Evolutionary conservation across 2,797 vertebrate genomes (phyloP).

Genomic region (Danio tinwini): DNA sequence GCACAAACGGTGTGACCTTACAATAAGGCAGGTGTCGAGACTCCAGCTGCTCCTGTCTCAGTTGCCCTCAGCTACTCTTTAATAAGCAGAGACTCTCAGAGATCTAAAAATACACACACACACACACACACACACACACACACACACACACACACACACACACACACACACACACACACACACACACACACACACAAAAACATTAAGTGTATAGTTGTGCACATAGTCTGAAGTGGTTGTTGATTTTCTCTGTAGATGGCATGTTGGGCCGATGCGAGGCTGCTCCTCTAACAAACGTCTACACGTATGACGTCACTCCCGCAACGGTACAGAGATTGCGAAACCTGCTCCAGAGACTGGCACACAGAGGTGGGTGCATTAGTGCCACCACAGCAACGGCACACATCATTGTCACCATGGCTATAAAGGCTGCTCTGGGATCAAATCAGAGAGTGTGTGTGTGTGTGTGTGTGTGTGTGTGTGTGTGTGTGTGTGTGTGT

Average conservation of each 20-base stretch:
- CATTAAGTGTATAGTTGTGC: background rate
- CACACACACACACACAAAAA: no score
- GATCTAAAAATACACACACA: slow-evolving; percentile 26
- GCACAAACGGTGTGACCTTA: background rate
- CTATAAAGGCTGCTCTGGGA: slow-evolving; percentile 33
- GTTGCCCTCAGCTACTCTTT: slow-evolving; percentile 4
- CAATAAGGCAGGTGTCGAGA: background rate
- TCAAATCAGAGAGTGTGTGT: slow-evolving; percentile 29
- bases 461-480: slow-evolving; percentile 50
- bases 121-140: no score
- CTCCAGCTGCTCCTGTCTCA: slow-evolving; percentile 17
- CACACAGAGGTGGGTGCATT: slow-evolving; percentile 81
- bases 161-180: slow-evolving; percentile 3
- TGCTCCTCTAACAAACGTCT: slow-evolving; percentile 78
- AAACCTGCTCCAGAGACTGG: slow-evolving; percentile 85
- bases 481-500: slow-evolving; percentile 45
- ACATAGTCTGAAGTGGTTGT: background rate
- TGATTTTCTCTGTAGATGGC: slow-evolving; percentile 80
- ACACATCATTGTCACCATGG: slow-evolving; percentile 45
- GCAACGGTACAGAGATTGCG: slow-evolving; percentile 83
- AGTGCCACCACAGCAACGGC: slow-evolving; percentile 41
- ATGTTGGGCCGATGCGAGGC: slow-evolving; percentile 91
- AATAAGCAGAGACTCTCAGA: slow-evolving; percentile 11
- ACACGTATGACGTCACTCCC: slow-evolving; percentile 86
- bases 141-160: background rate